Conservation (phyloP, 1,140 invertebrate species). For the Bombus superbus region DNA sequence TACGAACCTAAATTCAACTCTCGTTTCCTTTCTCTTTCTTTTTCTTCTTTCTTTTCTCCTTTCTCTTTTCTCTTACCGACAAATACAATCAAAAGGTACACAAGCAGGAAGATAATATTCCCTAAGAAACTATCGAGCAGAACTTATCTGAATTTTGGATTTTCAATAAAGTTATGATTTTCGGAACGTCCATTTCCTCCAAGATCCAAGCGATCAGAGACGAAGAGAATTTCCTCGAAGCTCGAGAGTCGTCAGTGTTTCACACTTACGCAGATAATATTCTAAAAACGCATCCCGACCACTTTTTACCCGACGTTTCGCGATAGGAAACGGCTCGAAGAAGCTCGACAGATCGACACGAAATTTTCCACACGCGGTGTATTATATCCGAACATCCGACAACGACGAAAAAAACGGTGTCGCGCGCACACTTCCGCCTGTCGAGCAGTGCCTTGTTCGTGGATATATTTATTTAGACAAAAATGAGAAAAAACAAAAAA, state of each 20-base stretch:
- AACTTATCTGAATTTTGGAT: not conserved
- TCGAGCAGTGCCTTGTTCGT: slow-evolving; percentile 79
- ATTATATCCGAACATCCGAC: slow-evolving; percentile 46
- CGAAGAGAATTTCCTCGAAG: not conserved
- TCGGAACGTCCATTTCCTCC: not conserved
- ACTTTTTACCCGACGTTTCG: slow-evolving; percentile 65
- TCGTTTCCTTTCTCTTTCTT: not conserved
- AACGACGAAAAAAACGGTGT: slow-evolving; percentile 43
- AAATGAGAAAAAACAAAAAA: slow-evolving; percentile 51
- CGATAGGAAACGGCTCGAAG: slow-evolving; percentile 52
- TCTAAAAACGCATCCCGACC: slow-evolving; percentile 65
- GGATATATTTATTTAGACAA: slow-evolving; percentile 75
- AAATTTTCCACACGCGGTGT: slow-evolving; percentile 16
- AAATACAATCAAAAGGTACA: not conserved
- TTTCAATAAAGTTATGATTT: too few relatives aligned
- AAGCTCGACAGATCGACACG: slow-evolving; percentile 48
- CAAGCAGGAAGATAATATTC: not conserved
- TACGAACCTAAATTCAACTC: not conserved
- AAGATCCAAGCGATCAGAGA: not conserved
- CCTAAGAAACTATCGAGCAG: not conserved
- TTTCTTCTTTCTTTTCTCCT: not conserved
- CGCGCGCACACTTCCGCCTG: slow-evolving; percentile 50
- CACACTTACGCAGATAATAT: slow-evolving; percentile 46
- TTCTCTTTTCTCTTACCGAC: not conserved
- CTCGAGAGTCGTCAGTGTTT: slow-evolving; percentile 22